Percentiles rank a stretch among this genome's conserved stretches.
phyloP scores from a whole-genome alignment of 2,113 vertebrate genomes.

The Sylvilagus bachmani region DNA sequence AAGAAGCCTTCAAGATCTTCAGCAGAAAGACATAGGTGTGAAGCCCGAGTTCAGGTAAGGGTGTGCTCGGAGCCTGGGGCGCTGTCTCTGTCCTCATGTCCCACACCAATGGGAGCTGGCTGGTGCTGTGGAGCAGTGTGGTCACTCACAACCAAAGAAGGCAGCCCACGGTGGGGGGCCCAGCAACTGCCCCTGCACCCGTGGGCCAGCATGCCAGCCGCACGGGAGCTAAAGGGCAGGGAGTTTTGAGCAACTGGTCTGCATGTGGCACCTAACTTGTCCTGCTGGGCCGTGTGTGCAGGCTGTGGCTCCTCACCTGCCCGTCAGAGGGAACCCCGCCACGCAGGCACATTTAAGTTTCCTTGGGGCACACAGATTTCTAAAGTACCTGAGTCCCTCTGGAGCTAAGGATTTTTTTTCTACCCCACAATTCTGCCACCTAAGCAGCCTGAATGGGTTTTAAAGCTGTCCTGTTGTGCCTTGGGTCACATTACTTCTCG shows the following conservation, averaged over 20 bases:
- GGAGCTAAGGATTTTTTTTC: neutral
- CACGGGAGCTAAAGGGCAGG: accelerated
- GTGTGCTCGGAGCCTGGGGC: accelerated
- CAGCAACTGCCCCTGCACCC: neutral
- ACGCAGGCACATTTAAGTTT: neutral
- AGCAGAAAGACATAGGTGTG: conserved; percentile 96
- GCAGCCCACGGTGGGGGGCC: neutral
- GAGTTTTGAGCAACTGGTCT: neutral
- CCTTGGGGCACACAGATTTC: neutral
- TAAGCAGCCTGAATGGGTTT: neutral
- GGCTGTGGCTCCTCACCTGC: neutral
- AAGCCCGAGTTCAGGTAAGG: conserved; percentile 96
- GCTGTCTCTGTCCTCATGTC: accelerated
- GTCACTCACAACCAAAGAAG: neutral
- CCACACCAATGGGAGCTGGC: accelerated
- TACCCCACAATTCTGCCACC: neutral
- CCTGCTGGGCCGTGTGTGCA: neutral
- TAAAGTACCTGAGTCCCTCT: neutral
- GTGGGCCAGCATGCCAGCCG: neutral
- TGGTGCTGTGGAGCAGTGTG: accelerated
- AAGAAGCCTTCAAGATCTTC: conserved; percentile 96
- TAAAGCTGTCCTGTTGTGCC: neutral
- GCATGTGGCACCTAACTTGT: neutral
- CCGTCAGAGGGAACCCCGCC: neutral
- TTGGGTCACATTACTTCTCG: neutral